Evolutionary conservation across 2,113 vertebrate species (phyloP), one percentile per base, ranked within the genome.

Genomic region (Chitala chitala): DNA sequence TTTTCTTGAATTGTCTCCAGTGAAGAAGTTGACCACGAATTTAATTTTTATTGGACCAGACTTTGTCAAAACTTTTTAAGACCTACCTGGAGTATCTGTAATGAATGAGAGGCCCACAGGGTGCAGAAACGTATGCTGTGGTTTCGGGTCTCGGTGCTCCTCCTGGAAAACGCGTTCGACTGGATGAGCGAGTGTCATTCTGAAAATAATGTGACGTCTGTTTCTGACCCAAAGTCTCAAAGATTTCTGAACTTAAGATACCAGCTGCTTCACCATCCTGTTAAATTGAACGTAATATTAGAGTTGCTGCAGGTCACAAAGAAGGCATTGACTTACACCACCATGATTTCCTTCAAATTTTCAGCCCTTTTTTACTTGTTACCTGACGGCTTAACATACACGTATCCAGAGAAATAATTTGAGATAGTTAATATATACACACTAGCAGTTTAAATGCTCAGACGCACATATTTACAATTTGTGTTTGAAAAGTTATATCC

Each of bases 31-130:
- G 10, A 76, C 59, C 73, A 75, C 61, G 90, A 92, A 90, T 86
- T 44, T 80, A 86, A 89, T 92, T 91, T 91, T 84, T 71, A 72
- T 89, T 84, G 83, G 83, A 84, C 91, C 83, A 76, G 76, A 87
- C 89, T 86, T 88, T 73, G 75, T 75, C 72, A 55, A 80, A 85
- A 56, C 72, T 80, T 46, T 46, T 24, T 59, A 12, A 59, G 56
- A 59, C 56, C 33, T 63, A 59, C 77, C 77, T 38, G 5, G 73
- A 66, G 50, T 71, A 76, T 79, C 8, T 61, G 31, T 44, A 64
- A 65, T 9, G 53, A 36, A 9, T 5, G 55, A 17, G 58, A 46
- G 17, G 22, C 36, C 10, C 76, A 17, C 22, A 22, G 54, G 44
- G 64, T 15, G 15, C n/a, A 22, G 17, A n/a, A 9, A 12, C 22